Base-by-base conservation (phyloP, 2,797 vertebrate species). In the Triplophysa bombifrons region DNA sequence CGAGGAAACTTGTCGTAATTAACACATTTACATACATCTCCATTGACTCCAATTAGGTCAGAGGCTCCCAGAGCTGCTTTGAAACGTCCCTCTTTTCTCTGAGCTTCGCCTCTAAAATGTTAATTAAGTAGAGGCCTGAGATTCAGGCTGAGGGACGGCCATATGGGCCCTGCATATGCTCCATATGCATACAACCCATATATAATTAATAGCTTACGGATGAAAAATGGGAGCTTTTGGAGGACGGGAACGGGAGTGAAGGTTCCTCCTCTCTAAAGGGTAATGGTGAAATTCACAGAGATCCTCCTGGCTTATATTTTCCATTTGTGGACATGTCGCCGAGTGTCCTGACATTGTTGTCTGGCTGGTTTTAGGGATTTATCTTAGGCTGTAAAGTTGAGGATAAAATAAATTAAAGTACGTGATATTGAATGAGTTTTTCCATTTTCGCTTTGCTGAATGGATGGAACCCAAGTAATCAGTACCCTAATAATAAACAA, bases 41-140 rank as follows among this genome's bases (percentile, higher is more conserved):
- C 90, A 91, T 88, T 90, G 93, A 91, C 91, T 92, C 91, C 93
- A 94, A 94, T 93, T 93, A 93, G 92, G 93, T 93, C 93, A 94
- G 88, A 90, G 89, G 91, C 90, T 92, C 88, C 90, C 89, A 91
- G 88, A 91, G 89, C 91, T 86, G 89, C 91, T 91, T 92, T 89
- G 85, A 75, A 92, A 91, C 92, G 72, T 25, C 34, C 58, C 78
- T 75, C 74, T 83, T 79, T 78, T 80, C 68, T 83, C 80, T 76
- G 69, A 74, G 58, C 71, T 89, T 90, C 92, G 89, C 90, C 90
- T 93, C 92, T 94, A 93, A 94, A 94, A 94, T 94, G 92, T 94
- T 94, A 94, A 94, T 94, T 93, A 93, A 93, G 91, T 85, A 88
- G 88, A 84, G 90, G 91, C 93, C 93, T 92, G 89, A 92, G 93